Conservation (phyloP, 2,888 invertebrate genomes). For the Gerris lacustris region DNA sequence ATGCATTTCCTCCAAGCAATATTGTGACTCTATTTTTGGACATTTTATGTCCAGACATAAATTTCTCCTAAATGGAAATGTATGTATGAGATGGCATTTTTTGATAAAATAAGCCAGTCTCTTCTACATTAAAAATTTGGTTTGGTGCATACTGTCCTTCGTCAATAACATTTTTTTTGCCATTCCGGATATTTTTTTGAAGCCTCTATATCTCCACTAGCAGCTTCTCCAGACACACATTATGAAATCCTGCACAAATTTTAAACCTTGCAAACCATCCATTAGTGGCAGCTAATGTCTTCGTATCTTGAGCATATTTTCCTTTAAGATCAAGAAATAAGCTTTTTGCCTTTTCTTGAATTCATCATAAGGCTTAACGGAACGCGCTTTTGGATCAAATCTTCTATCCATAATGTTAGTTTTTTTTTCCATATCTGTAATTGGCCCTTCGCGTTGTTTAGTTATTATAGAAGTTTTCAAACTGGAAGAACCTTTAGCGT, state of each 20-base stretch:
- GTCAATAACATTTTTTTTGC: no score
- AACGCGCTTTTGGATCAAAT: no score
- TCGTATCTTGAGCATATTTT: neutral
- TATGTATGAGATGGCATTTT: no score
- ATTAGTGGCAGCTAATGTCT: neutral
- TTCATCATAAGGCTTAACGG: no score
- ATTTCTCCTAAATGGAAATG: neutral
- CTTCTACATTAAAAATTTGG: neutral
- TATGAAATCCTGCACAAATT: neutral
- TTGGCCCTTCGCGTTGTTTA: neutral
- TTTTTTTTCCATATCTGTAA: conserved; percentile 8
- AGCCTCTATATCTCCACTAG: neutral
- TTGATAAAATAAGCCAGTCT: no score
- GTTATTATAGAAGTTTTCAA: conserved; percentile 5
- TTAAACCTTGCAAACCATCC: conserved; percentile 4
- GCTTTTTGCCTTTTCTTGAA: conserved; percentile 4
- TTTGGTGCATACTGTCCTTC: neutral
- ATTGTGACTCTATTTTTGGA: neutral
- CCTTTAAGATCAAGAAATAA: neutral
- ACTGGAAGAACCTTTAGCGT: no score
- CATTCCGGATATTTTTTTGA: neutral
- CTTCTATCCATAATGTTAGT: no score
- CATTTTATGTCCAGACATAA: neutral
- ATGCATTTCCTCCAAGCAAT: neutral
- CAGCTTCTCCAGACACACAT: conserved; percentile 5